Evolutionary conservation across 2,113 vertebrate species (phyloP).

Genomic region (Lagopus muta): DNA sequence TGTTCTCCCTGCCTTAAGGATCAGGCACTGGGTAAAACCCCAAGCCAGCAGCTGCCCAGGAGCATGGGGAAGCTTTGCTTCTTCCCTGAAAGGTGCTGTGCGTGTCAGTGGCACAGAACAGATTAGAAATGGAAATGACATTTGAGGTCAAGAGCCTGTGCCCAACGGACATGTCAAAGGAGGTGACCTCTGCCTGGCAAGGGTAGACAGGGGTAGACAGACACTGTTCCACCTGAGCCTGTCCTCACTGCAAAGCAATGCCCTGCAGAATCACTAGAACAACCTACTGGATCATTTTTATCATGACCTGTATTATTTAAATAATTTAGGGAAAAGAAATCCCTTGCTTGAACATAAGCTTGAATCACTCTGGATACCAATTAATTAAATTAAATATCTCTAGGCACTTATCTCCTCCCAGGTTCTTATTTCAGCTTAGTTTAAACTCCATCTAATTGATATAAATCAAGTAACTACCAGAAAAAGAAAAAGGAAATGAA

Average conservation of each 20-base stretch:
- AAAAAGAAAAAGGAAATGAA: background rate
- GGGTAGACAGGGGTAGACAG: background rate
- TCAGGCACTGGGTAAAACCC: background rate
- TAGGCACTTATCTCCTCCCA: background rate
- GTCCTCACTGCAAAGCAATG: background rate
- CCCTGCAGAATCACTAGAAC: background rate
- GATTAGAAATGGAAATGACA: background rate
- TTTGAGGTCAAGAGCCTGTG: background rate
- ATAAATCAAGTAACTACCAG: background rate
- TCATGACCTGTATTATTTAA: background rate
- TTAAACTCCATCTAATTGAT: background rate
- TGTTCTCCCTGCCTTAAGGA: background rate
- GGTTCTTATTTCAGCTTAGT: constrained; percentile 28
- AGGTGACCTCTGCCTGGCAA: background rate
- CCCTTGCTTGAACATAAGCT: background rate
- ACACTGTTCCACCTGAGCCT: background rate
- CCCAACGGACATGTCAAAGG: background rate
- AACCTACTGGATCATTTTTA: background rate
- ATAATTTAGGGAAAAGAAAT: background rate
- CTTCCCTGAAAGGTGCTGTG: background rate
- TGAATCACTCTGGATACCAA: background rate
- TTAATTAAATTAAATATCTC: constrained; percentile 40
- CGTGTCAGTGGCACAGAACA: rapidly evolving
- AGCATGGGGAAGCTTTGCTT: background rate
- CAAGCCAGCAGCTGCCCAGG: background rate